Base-by-base conservation (phyloP, 2,113 vertebrate species). In the Gavialis gangeticus region DNA sequence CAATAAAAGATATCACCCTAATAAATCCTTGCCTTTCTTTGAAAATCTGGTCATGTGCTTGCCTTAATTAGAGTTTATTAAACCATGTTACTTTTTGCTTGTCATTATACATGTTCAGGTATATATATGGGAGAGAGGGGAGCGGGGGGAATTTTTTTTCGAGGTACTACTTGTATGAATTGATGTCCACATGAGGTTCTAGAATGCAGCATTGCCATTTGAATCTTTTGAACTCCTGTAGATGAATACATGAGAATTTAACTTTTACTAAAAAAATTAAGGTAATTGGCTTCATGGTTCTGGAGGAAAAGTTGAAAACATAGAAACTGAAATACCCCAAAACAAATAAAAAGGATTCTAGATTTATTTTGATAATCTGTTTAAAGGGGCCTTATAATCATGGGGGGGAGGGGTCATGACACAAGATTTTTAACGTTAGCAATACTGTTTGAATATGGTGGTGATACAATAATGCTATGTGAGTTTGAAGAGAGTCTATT, bases 261-360 rank as follows among this genome's bases (percentile, higher is more conserved):
- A 46, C 69, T 73, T 73, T 22, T 46, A 25, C 46, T 46, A 73
- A 46, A 46, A 46, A 21, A 73, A 46, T 21, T 46, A 46, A 46
- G 19, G 37, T 46, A 24, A 13, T 22, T 37, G 34, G 21, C 69
- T 8, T 46, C 22, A 25, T 73, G 11, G 18, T 24, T 24, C 9
- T 71, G 69, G 34, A 24, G 69, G 12, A 71, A 46, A 21, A 30
- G 11, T 93, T 92, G 86, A 85, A 96, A 94, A 91, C 55, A 22
- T 0, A 91, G 91, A 83, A 56, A 54, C 55, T 91, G 37, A 89
- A 58, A 82, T 18, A 71, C 34, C 24, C 21, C 11, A 46, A 22
- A 71, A 34, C 34, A 71, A 37, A 21, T 46, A 46, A 34, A 71
- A 17, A 69, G 34, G 34, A 34, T 10, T 37, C 46, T 46, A 46